Conservation (phyloP, 2,113 vertebrate genomes). For the Rhagologus leucostigma region DNA sequence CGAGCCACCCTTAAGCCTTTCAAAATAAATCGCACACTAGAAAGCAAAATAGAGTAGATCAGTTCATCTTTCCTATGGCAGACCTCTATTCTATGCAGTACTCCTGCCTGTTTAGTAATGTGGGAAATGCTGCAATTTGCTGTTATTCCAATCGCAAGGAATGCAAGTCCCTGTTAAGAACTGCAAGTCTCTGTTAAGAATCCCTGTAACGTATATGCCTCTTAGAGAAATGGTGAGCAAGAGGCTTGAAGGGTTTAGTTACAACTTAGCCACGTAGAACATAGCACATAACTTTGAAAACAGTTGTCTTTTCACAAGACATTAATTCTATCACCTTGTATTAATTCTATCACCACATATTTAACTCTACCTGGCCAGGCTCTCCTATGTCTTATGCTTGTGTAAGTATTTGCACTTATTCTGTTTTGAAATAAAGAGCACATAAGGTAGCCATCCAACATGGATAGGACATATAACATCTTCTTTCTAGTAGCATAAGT, state of each 20-base stretch:
- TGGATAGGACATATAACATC: background rate
- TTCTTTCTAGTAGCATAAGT: background rate
- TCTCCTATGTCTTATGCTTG: background rate
- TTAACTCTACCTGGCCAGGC: background rate
- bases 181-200: background rate
- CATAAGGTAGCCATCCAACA: background rate
- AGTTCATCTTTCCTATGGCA: background rate
- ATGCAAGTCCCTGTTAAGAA: background rate
- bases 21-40: background rate
- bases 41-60: background rate
- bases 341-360: background rate
- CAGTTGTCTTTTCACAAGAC: background rate
- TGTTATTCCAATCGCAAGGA: background rate
- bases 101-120: background rate
- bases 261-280: background rate
- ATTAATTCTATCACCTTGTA: background rate
- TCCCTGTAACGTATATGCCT: background rate
- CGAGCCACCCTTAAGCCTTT: background rate
- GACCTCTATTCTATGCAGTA: background rate
- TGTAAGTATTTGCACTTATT: background rate
- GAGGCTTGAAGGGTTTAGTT: background rate
- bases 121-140: background rate
- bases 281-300: background rate
- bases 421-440: background rate
- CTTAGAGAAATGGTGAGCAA: background rate